Conservation (phyloP, 2,888 invertebrate species). For the Clanis bilineata region DNA sequence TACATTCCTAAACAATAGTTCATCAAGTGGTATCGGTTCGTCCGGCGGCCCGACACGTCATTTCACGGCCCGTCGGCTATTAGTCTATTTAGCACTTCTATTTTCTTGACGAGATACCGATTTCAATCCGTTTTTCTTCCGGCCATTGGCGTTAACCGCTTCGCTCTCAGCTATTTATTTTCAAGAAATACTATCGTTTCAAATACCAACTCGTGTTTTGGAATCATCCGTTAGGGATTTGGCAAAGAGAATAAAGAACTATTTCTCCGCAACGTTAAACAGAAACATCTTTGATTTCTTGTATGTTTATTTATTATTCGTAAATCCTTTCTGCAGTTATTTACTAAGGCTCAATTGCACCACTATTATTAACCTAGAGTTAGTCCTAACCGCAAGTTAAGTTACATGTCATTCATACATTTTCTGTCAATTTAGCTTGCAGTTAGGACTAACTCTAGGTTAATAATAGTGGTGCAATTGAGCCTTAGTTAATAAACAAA, state of each 20-base stretch:
- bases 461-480: too few relatives aligned
- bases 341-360: too few relatives aligned
- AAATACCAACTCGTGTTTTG: background rate
- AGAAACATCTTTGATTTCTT: slow-evolving; percentile 1
- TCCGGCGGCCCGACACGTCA: slow-evolving; percentile 43
- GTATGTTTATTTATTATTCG: background rate
- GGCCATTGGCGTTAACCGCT: slow-evolving; percentile 3
- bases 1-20: slow-evolving; percentile 64
- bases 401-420: too few relatives aligned
- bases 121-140: slow-evolving; percentile 12
- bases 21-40: slow-evolving; percentile 53
- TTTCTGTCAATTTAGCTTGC: too few relatives aligned
- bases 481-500: too few relatives aligned
- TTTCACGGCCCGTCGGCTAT: slow-evolving; percentile 61
- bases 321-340: background rate
- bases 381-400: too few relatives aligned
- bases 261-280: background rate
- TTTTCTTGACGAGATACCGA: slow-evolving; percentile 28
- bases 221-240: slow-evolving; percentile 3
- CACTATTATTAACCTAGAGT: too few relatives aligned
- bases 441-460: too few relatives aligned
- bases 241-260: slow-evolving; percentile 4
- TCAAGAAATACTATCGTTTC: background rate
- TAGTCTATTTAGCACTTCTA: slow-evolving; percentile 66
- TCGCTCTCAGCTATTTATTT: background rate